Evolutionary conservation across 2,797 vertebrate species (phyloP), one percentile per base, ranked within the genome.

Genomic region (Bovichtus variegatus): DNA sequence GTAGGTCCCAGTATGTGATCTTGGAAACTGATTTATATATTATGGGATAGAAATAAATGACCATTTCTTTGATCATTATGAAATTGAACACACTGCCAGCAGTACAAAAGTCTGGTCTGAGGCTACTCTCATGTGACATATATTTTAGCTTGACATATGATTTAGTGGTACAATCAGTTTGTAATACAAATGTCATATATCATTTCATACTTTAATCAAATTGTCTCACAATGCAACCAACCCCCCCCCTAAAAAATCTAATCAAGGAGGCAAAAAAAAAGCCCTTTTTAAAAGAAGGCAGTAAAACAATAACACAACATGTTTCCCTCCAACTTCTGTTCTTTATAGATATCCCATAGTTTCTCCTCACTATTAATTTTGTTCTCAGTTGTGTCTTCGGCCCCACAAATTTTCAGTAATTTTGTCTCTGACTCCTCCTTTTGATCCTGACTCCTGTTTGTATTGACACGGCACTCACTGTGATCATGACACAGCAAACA

Each of bases 361-460:
- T 60, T 65, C 34, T 65, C 50, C 49, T 84, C 61, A 63, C 29
- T 38, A 72, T 68, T 75, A 21, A 58, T 40, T 74, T 59, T 65
- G 36, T 40, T 77, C 25, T 57, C 50, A 19, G 13, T 38, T 69
- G 21, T 27, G 31, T 73, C 46, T 67, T 54, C 65, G 41, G 6
- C 49, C 41, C 44, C 61, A 58, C 65, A 76, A 59, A 40, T 53
- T 71, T 59, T 29, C 3, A 27, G 21, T 40, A 8, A 43, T 68
- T 80, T 58, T 8, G 54, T 74, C 27, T 66, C 40, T 27, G 46
- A 51, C 59, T 69, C 55, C 29, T 49, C 69, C 63, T 41, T 58
- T 31, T 31, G 71, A 15, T 36, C 29, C 12, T 9, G 2, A 43
- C 51, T 61, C 43, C 16, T 66, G 43, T 43, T 63, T 66, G 34